Conservation (phyloP, 2,797 vertebrate species). For the Lacerta agilis region DNA sequence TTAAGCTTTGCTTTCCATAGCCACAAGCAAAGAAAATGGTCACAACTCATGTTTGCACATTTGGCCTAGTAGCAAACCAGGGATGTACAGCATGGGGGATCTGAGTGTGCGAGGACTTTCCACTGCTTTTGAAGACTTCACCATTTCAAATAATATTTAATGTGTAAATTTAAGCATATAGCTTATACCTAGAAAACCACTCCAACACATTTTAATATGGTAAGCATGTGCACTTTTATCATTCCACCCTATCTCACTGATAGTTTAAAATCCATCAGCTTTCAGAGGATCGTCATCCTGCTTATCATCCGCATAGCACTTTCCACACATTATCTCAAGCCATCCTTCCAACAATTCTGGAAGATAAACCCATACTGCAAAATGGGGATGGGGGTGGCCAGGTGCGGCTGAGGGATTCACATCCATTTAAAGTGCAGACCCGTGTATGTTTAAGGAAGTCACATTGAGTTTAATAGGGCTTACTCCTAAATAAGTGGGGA, state of each 20-base stretch:
- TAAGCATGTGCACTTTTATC: background rate
- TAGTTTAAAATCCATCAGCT: background rate
- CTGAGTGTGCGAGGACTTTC: background rate
- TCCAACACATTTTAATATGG: slow-evolving; percentile 6
- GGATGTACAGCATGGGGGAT: background rate
- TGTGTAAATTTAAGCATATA: background rate
- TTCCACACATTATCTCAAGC: background rate
- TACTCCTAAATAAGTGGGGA: background rate
- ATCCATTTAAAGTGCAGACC: background rate
- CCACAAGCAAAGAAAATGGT: no score
- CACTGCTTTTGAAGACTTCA: background rate
- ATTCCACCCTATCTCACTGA: background rate
- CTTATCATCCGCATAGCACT: background rate
- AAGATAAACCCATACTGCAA: background rate
- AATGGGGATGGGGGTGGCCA: background rate
- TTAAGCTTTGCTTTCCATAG: no score
- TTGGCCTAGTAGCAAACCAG: slow-evolving; percentile 1
- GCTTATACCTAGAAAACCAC: background rate
- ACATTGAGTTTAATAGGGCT: background rate
- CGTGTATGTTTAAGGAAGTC: background rate
- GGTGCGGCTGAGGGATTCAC: background rate
- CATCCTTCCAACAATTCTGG: background rate
- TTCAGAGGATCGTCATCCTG: background rate
- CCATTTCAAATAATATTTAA: background rate
- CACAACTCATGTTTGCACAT: no score